phyloP scores from a whole-genome alignment of 1,140 invertebrate species.

The Drosophila bipectinata region DNA sequence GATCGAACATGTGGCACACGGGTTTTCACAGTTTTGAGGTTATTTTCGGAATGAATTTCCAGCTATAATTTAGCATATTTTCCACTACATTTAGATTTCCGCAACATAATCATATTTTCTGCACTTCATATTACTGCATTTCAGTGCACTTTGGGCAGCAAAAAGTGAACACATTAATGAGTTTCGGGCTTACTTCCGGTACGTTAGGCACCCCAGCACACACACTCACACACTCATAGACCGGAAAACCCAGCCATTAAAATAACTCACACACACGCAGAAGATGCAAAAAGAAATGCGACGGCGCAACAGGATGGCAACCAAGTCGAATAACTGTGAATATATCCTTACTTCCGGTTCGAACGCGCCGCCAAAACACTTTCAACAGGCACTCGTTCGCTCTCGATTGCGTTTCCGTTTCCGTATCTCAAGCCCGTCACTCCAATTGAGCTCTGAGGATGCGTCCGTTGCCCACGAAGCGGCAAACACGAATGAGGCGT shows the following conservation, averaged over 20 bases:
- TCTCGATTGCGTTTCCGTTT: constrained; percentile 35
- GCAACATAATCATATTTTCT: constrained; percentile 27
- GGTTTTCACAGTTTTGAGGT: constrained; percentile 51
- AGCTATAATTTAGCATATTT: neutral
- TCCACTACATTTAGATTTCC: constrained; percentile 10
- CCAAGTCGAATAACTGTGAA: constrained; percentile 34
- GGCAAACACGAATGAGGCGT: constrained; percentile 71
- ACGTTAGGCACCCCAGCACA: constrained; percentile 47
- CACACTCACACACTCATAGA: neutral
- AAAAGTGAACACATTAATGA: constrained; percentile 49
- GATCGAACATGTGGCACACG: constrained; percentile 41
- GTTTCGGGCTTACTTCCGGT: constrained; percentile 65
- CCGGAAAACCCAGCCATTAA: neutral
- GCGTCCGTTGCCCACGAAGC: constrained; percentile 68
- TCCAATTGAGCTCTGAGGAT: constrained; percentile 35
- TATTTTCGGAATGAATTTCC: constrained; percentile 38
- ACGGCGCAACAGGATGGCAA: constrained; percentile 72
- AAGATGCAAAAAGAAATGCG: constrained; percentile 43
- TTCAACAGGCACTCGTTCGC: constrained; percentile 30
- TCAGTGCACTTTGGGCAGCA: constrained; percentile 24
- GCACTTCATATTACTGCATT: constrained; percentile 36
- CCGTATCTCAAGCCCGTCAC: constrained; percentile 19
- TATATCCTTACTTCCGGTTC: constrained; percentile 76
- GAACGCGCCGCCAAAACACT: constrained; percentile 47
- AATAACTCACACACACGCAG: constrained; percentile 12